Conservation (phyloP, 2,888 invertebrate genomes). For the Scotopteryx bipunctaria region DNA sequence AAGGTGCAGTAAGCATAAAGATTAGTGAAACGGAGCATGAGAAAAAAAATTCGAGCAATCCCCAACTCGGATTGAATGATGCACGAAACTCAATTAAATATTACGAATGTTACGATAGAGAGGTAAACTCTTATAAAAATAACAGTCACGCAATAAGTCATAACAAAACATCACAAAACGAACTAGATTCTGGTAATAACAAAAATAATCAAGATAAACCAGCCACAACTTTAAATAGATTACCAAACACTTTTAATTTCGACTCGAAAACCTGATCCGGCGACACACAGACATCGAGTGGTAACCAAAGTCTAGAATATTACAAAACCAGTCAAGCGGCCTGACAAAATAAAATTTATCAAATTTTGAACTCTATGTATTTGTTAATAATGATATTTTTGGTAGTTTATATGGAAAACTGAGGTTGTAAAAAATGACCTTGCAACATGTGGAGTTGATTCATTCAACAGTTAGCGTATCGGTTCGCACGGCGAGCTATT, state of each 20-base stretch:
- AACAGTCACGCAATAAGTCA: neutral
- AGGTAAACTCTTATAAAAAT: neutral
- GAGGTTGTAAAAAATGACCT: conserved; percentile 43
- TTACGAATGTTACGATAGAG: neutral
- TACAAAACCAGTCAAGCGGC: conserved; percentile 35
- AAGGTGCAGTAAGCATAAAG: conserved; percentile 18
- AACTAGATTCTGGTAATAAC: neutral
- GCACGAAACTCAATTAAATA: neutral
- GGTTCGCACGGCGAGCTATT: conserved; percentile 55
- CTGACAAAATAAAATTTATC: conserved; percentile 19
- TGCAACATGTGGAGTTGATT: conserved; percentile 46
- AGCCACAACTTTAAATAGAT: conserved; percentile 11
- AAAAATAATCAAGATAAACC: conserved; percentile 10
- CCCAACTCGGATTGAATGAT: neutral
- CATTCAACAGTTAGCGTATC: conserved; percentile 56
- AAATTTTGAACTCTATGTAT: conserved; percentile 38
- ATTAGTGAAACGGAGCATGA: conserved; percentile 14
- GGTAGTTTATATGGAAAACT: conserved; percentile 25
- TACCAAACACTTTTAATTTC: conserved; percentile 38
- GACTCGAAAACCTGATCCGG: conserved; percentile 46
- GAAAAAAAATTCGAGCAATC: neutral
- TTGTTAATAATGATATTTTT: conserved; percentile 36
- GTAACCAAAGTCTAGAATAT: conserved; percentile 45
- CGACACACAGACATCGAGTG: conserved; percentile 52
- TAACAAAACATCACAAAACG: conserved; percentile 1